Base-by-base conservation (phyloP, 1,140 invertebrate genomes). In the Trichoplusia ni region DNA sequence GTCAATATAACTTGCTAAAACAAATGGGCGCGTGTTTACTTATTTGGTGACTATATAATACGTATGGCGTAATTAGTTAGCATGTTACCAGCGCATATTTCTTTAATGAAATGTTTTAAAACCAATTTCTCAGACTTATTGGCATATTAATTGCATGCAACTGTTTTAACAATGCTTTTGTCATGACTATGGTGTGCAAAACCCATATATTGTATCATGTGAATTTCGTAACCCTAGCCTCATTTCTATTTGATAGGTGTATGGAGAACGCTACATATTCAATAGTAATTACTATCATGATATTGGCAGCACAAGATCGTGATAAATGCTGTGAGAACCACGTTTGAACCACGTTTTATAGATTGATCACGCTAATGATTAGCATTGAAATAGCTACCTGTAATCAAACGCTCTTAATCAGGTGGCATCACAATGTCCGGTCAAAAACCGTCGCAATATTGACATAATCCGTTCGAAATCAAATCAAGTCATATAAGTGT, bases 1-100 rank as follows among this genome's bases (percentile, higher is more conserved):
- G 54, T 58, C 54, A 58, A 44, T 58, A 58, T 31, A 44, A 42
- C 54, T 58, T 53, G 38, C 25, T 58, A 44, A 58, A 58, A 58
- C 54, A 58, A 58, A 58, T 58, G 38, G 38, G 54, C 27, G 54
- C 38, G 37, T 44, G n/a, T 31, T 16, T 29, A 23, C 38, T 44
- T 31, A 44, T 42, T 58, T 44, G 54, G 25, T 44, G 33, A n/a
- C 33, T 35, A 51, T 23, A 23, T 4, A 33, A 35, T 35, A 33
- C 25, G 14, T 40, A 23, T 58, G 54, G 23, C 37, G 38, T 58
- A 58, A 44, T 42, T 44, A 42, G 25, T 9, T 27, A 58, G 14
- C 54, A 14, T 16, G 14, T 40, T 9, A 2, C 14, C 33, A 56
- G 13, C 23, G 21, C 51, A 37, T 40, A 40, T 42, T 42, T 16